Conservation (phyloP, 2,797 vertebrate genomes). For the Enteromius fasciolatus region DNA sequence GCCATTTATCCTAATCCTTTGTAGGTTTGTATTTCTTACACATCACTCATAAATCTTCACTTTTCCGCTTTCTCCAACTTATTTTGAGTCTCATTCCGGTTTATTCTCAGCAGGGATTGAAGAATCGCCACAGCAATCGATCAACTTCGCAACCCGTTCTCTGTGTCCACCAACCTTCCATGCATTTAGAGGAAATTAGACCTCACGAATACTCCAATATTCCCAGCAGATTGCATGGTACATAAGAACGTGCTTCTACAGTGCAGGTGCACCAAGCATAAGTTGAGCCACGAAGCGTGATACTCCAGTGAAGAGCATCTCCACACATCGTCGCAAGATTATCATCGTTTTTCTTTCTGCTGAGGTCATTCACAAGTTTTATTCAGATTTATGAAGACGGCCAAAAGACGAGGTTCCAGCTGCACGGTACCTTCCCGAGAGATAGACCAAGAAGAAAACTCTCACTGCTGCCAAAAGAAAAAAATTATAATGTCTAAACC, state of each 20-base stretch:
- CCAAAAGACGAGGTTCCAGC: constrained; percentile 40
- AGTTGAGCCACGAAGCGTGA: neutral
- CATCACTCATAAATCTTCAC: constrained; percentile 17
- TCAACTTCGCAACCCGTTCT: constrained; percentile 17
- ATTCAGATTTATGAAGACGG: constrained; percentile 40
- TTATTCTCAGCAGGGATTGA: constrained; percentile 21
- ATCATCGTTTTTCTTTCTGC: constrained; percentile 45
- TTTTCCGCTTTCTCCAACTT: constrained; percentile 7
- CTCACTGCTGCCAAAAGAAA: constrained; percentile 10
- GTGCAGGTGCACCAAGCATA: constrained; percentile 10
- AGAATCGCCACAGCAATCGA: constrained; percentile 14
- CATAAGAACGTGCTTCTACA: constrained; percentile 33
- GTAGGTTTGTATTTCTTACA: constrained; percentile 40
- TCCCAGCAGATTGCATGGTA: constrained; percentile 27
- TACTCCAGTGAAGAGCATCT: neutral
- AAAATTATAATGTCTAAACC: constrained; percentile 19
- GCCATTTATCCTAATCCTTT: neutral
- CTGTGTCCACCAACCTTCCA: constrained; percentile 2
- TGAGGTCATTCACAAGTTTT: constrained; percentile 36
- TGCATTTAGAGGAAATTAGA: constrained; percentile 26
- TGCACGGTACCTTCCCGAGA: constrained; percentile 6
- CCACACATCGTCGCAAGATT: neutral
- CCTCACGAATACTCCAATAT: constrained; percentile 1
- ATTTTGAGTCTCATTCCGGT: constrained; percentile 27
- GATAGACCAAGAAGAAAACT: neutral